Evolutionary conservation across 2,113 vertebrate genomes (phyloP).

Genomic region (Engystomops pustulosus): DNA sequence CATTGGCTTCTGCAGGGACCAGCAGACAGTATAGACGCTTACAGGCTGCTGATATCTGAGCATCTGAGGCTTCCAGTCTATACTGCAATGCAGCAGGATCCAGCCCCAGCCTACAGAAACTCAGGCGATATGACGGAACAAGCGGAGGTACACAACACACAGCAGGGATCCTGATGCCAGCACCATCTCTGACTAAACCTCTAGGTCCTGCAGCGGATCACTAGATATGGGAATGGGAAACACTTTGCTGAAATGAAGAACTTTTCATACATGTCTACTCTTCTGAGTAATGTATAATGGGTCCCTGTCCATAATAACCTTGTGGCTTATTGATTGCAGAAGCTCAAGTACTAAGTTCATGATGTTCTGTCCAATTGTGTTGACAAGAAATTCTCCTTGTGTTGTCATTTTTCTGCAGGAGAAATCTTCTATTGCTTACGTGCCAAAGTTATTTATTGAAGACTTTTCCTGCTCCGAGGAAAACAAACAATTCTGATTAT

Average conservation of each 20-base stretch:
- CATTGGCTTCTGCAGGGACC: neutral
- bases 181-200: neutral
- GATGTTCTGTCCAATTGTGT: neutral
- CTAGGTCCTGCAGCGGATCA: neutral
- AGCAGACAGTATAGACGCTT: neutral
- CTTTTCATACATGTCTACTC: neutral
- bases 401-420: no score
- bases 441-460: neutral
- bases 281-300: neutral
- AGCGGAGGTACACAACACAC: neutral
- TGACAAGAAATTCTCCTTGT: neutral
- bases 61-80: neutral
- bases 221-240: neutral
- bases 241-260: neutral
- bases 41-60: neutral
- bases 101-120: conserved; percentile 30
- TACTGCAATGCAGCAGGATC: conserved; percentile 61
- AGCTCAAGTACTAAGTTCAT: neutral
- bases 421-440: neutral
- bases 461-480: neutral
- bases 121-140: conserved; percentile 40
- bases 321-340: neutral
- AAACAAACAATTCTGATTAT: neutral
- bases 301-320: neutral
- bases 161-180: neutral